Evolutionary conservation across 2,888 invertebrate species (phyloP), one percentile per base, ranked within the genome.

Genomic region (Rhagonycha fulva): DNA sequence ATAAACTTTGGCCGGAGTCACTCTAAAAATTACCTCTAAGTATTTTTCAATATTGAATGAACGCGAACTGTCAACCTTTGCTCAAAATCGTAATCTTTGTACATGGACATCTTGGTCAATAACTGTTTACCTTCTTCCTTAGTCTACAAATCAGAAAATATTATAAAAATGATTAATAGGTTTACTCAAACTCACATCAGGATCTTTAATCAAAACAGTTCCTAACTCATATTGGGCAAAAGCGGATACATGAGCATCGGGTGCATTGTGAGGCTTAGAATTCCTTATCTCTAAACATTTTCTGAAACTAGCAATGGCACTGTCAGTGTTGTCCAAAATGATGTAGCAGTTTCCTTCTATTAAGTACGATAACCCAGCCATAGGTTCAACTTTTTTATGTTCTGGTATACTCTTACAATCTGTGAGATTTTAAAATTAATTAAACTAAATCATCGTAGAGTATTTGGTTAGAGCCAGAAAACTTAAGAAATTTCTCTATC

Each of bases 71-170:
- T 90, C 66, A 93, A 88, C 69, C 92, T 89, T 83, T 90, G 91
- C 83, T 93, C 93, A 85, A 93, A 93, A 85, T 93, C 93, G 82
- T 92, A 93, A 82, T 91, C 91, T 82, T 89, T 91, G 83, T 91
- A 92, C 70, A 89, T 88, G 70, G 87, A 88, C 83, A 91, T 89
- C 28, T 89, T 89, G 80, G 89, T 88, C 47, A 87, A 84, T 24
- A 92, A 83, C 62, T 80, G 81, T 83, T 87, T 90, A 24, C 91
- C 92, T 83, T 92, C 91, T 62, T 88, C 87, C 78, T 87, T 83
- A 26, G 89, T 88, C 90, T 91, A 85, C 72, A 89, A 88, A 73
- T 26, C 69, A 76, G 76, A 72, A 61, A 26, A 9, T 4, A 26
- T 23, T 72, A 14, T 68, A 61, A 68, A 9, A 68, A 14, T 60